Conservation (phyloP, 2,888 invertebrate genomes). For the Pyrochroa serraticornis region DNA sequence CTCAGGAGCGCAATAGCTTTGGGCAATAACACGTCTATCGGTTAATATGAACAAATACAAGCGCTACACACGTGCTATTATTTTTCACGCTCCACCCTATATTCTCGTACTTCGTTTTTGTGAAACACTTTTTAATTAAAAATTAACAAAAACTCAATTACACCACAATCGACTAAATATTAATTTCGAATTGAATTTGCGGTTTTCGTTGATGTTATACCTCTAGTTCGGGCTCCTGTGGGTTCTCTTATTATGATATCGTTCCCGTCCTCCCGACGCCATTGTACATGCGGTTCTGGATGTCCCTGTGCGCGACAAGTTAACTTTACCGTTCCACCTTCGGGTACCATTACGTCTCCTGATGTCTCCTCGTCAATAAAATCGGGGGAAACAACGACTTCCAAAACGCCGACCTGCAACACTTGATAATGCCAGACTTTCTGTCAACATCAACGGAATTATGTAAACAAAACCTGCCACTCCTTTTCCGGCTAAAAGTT, state of each 20-base stretch:
- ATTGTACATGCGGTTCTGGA: constrained; percentile 79
- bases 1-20: constrained; percentile 34
- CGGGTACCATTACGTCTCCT: constrained; percentile 87
- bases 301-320: constrained; percentile 78
- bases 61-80: constrained; percentile 24
- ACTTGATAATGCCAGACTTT: constrained; percentile 29
- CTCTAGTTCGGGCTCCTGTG: constrained; percentile 59
- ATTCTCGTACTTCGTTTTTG: neutral
- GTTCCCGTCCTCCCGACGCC: constrained; percentile 83
- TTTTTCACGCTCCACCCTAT: constrained; percentile 14
- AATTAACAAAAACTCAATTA: neutral
- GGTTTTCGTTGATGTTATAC: constrained; percentile 33
- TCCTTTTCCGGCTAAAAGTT: neutral
- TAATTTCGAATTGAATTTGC: neutral
- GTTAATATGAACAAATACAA: constrained; percentile 41
- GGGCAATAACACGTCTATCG: constrained; percentile 40
- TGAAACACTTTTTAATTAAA: constrained; percentile 5
- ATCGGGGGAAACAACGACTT: constrained; percentile 91
- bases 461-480: constrained; percentile 16
- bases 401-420: constrained; percentile 79
- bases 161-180: neutral
- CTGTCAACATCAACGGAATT: constrained; percentile 17
- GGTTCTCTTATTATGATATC: constrained; percentile 79
- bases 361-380: constrained; percentile 86
- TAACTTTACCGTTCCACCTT: constrained; percentile 75